Percentiles rank a stretch among this genome's conserved stretches.
Conservation (phyloP, 2,113 vertebrate genomes). For the Micromys minutus region DNA sequence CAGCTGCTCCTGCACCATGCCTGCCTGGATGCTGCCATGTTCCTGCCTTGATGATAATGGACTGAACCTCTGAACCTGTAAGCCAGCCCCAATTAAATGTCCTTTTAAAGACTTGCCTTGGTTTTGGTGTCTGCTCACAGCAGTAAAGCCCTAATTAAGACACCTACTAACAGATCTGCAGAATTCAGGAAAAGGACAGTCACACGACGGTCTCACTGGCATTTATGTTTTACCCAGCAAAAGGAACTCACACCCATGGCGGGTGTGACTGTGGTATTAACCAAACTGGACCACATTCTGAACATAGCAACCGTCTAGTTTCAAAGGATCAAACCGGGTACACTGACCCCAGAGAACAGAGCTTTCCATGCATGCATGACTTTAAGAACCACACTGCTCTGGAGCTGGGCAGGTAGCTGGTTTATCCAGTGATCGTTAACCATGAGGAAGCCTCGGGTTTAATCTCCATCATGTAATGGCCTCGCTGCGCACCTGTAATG, state of each 20-base stretch:
- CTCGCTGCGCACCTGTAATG: too few relatives aligned
- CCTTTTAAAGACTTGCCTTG: too few relatives aligned
- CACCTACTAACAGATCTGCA: not conserved
- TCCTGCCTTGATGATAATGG: too few relatives aligned
- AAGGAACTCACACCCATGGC: not conserved
- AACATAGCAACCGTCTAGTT: too few relatives aligned
- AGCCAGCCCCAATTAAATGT: too few relatives aligned
- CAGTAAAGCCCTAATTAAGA: too few relatives aligned
- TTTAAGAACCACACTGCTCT: not conserved
- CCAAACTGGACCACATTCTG: not conserved
- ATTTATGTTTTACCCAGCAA: not conserved
- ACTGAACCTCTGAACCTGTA: too few relatives aligned
- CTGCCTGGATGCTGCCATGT: too few relatives aligned
- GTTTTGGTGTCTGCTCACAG: too few relatives aligned
- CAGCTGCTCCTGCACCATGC: too few relatives aligned
- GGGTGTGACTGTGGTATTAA: not conserved
- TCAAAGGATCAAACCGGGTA: not conserved
- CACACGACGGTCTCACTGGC: not conserved
- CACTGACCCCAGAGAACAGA: not conserved
- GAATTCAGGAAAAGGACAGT: not conserved
- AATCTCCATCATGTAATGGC: not conserved
- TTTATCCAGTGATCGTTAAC: not conserved
- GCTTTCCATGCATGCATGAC: not conserved
- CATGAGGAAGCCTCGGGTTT: not conserved
- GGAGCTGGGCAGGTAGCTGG: not conserved